Conservation (phyloP, 1,140 invertebrate genomes). For the Drosophila mojavensis region DNA sequence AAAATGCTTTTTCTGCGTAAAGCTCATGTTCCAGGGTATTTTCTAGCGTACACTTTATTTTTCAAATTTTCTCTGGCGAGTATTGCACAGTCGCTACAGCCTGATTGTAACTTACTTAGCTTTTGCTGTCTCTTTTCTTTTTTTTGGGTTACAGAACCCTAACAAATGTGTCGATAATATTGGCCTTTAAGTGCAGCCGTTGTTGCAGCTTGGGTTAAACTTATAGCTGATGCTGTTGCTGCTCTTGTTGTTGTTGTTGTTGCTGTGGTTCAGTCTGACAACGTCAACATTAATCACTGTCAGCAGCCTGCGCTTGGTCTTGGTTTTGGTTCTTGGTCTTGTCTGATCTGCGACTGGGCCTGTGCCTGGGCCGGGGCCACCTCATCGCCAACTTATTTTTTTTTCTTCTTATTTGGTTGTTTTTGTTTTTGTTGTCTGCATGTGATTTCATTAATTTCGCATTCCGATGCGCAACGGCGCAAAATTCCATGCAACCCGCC, state of each 20-base stretch:
- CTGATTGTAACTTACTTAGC: too few relatives aligned
- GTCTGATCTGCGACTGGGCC: conserved; percentile 17
- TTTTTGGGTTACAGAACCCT: conserved; percentile 2
- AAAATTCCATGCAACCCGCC: conserved; percentile 61
- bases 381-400: conserved; percentile 56
- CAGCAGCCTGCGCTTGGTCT: conserved; percentile 34
- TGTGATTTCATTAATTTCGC: conserved; percentile 80
- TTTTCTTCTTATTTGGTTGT: not conserved
- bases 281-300: conserved; percentile 75
- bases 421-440: conserved; percentile 48
- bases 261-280: conserved; percentile 39
- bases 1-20: too few relatives aligned
- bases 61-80: too few relatives aligned
- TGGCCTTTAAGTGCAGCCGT: conserved; percentile 32
- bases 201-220: not conserved
- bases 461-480: conserved; percentile 75
- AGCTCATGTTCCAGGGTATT: too few relatives aligned
- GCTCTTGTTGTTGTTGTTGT: conserved; percentile 4
- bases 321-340: conserved; percentile 11
- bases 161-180: conserved; percentile 42
- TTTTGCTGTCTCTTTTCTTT: too few relatives aligned
- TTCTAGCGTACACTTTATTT: too few relatives aligned
- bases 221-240: conserved; percentile 10
- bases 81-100: too few relatives aligned
- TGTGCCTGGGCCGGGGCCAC: conserved; percentile 44